phyloP scores from a whole-genome alignment of 2,888 invertebrate genomes.

The Herminia tarsipennalis region DNA sequence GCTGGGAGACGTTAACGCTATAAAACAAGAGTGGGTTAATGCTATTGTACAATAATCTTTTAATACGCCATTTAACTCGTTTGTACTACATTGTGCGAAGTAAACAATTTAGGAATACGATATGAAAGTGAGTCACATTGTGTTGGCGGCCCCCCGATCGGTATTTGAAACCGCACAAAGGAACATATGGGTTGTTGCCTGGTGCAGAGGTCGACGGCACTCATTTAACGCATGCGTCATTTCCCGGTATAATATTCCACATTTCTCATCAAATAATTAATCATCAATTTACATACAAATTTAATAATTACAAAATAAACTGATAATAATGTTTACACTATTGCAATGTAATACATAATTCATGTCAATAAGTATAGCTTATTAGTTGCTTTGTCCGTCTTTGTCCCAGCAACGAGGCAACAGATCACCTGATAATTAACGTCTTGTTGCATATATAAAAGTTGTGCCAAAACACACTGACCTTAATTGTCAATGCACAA shows the following conservation, averaged over 20 bases:
- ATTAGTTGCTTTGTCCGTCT: too few species aligned
- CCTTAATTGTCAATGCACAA: slow-evolving; percentile 10
- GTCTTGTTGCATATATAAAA: too few species aligned
- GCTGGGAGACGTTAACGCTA: slow-evolving; percentile 17
- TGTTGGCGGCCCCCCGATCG: slow-evolving; percentile 68
- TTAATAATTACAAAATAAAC: slow-evolving; percentile 21
- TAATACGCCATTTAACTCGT: slow-evolving; percentile 17
- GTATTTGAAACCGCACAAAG: slow-evolving; percentile 73
- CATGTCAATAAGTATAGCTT: too few species aligned
- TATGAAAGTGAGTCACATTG: slow-evolving; percentile 72
- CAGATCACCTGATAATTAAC: too few species aligned
- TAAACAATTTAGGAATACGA: slow-evolving; percentile 59
- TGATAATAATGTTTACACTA: too few species aligned
- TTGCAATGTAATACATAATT: too few species aligned
- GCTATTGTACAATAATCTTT: slow-evolving; percentile 21
- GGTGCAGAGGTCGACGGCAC: slow-evolving; percentile 70
- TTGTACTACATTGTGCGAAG: slow-evolving; percentile 10
- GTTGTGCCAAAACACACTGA: slow-evolving; percentile 14
- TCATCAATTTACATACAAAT: slow-evolving; percentile 48
- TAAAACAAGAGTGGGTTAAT: slow-evolving; percentile 17
- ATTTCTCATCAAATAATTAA: slow-evolving; percentile 54
- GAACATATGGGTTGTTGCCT: slow-evolving; percentile 60
- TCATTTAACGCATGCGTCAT: slow-evolving; percentile 65
- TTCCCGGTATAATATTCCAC: slow-evolving; percentile 60
- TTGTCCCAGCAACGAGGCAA: too few species aligned